Conservation (phyloP, 2,113 vertebrate species). For the Eira barbara region DNA sequence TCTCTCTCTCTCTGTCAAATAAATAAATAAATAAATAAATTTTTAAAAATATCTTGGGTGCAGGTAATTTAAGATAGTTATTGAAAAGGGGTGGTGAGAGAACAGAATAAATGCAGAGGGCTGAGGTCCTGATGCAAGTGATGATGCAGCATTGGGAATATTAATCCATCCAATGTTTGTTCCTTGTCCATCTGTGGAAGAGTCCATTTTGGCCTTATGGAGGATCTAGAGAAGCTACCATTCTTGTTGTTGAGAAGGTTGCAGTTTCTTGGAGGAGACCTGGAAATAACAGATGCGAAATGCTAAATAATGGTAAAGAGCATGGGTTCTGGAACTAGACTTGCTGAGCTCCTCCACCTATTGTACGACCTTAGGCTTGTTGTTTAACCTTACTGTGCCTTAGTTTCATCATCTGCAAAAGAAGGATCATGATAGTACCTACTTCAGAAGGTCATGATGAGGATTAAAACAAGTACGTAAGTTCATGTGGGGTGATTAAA, state of each 20-base stretch:
- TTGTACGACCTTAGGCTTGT: neutral
- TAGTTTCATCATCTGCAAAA: neutral
- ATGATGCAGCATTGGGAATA: neutral
- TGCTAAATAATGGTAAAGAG: neutral
- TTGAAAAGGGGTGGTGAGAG: neutral
- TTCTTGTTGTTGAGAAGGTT: slow-evolving; percentile 17
- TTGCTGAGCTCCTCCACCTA: neutral
- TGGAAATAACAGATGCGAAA: neutral
- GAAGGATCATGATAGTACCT: neutral
- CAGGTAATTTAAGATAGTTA: neutral
- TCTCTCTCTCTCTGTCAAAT: too few species aligned
- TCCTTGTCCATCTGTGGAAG: neutral
- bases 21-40: too few species aligned
- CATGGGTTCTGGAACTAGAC: neutral
- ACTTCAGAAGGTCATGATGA: neutral
- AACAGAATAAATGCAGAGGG: neutral
- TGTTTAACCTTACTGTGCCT: neutral
- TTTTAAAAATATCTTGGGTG: neutral
- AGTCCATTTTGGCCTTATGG: neutral
- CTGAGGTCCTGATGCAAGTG: neutral
- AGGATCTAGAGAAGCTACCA: neutral
- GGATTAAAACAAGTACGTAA: neutral
- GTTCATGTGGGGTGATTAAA: neutral
- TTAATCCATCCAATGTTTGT: neutral
- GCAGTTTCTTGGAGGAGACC: neutral